Percentiles rank a stretch among this genome's conserved stretches.
These are phyloP conservation scores for Microchirus variegatus DNA, from an alignment of 2,797 vertebrate genomes.

Conservation along the genomic window DNA sequence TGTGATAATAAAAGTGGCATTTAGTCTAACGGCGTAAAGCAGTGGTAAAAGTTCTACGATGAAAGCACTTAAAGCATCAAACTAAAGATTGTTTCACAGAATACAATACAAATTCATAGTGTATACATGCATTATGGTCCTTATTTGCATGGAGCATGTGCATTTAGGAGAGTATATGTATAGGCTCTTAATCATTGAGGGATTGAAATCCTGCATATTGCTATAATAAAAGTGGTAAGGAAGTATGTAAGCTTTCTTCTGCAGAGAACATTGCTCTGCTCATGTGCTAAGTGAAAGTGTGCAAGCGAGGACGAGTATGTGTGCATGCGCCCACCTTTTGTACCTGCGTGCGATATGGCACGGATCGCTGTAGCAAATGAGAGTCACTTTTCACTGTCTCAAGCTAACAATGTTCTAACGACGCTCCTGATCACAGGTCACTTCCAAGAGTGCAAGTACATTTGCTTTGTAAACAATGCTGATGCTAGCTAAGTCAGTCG, in stretches of 20 bases:
- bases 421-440: neutral
- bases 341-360: too few species aligned
- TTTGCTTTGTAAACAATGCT: neutral
- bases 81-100: neutral
- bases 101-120: conserved; percentile 13
- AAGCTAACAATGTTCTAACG: neutral
- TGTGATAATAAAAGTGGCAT: neutral
- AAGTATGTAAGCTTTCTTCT: neutral
- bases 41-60: neutral
- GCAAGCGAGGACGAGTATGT: neutral
- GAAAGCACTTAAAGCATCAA: neutral
- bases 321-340: neutral
- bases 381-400: neutral
- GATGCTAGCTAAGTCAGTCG: neutral
- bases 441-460: neutral
- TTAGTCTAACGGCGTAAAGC: too few species aligned
- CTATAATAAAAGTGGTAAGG: neutral
- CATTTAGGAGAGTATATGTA: neutral
- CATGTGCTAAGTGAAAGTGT: neutral
- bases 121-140: neutral
- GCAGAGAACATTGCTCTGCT: neutral
- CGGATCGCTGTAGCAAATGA: too few species aligned
- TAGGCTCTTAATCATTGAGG: too few species aligned
- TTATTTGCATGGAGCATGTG: neutral
- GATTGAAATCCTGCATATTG: neutral